phyloP scores from a whole-genome alignment of 1,140 invertebrate genomes.

The Eulimnadia texana region DNA sequence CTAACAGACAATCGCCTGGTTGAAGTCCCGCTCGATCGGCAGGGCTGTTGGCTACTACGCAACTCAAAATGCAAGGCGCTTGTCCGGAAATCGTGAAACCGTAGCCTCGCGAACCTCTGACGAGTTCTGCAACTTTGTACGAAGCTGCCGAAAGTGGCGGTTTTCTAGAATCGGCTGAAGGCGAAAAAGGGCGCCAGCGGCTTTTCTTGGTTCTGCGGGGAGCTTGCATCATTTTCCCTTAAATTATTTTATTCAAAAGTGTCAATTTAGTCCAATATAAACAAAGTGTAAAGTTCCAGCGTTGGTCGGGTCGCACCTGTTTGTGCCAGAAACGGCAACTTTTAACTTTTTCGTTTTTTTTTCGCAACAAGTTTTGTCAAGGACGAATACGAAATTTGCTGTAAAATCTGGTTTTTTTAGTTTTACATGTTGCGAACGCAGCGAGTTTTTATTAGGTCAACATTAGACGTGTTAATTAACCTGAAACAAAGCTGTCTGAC shows the following conservation, averaged over 20 bases:
- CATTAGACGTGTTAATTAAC: neutral
- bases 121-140: slow-evolving; percentile 48
- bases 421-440: neutral
- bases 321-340: too few species aligned
- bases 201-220: slow-evolving; percentile 60
- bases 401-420: too few species aligned
- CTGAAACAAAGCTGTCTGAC: neutral
- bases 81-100: slow-evolving; percentile 90
- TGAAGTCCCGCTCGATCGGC: slow-evolving; percentile 70
- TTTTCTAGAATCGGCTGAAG: neutral
- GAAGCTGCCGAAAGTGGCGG: neutral
- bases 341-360: too few species aligned
- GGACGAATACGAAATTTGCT: too few species aligned
- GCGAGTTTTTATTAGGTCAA: neutral
- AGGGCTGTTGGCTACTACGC: slow-evolving; percentile 68
- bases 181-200: slow-evolving; percentile 64
- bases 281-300: too few species aligned
- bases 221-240: slow-evolving; percentile 41
- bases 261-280: too few species aligned
- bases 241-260: too few species aligned
- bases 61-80: slow-evolving; percentile 74
- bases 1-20: slow-evolving; percentile 78
- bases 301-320: too few species aligned
- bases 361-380: too few species aligned
- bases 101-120: slow-evolving; percentile 67